These are phyloP conservation scores for Raja brachyura DNA, from an alignment of 2,113 vertebrate genomes.

Conservation along the genomic window DNA sequence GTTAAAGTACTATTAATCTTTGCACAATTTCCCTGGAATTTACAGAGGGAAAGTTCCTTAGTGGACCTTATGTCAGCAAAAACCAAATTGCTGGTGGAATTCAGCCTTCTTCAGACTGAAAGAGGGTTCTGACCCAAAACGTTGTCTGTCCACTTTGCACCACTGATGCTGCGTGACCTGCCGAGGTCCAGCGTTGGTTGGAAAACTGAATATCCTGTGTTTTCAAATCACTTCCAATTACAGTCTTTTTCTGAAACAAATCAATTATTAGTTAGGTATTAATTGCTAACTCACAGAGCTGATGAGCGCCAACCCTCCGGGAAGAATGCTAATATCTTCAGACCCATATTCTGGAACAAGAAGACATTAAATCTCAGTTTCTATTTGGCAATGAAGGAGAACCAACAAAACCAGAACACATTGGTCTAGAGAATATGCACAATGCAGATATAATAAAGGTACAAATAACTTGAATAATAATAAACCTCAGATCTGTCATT, in stretches of 20 bases:
- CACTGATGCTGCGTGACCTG: no score
- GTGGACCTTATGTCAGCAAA: no score
- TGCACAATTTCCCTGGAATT: no score
- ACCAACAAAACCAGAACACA: neutral
- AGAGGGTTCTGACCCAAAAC: no score
- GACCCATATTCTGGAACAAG: constrained; percentile 60
- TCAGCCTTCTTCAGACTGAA: no score
- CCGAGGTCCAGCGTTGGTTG: no score
- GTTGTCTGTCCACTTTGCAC: no score
- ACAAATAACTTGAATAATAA: neutral
- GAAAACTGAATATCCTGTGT: neutral
- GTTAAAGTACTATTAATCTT: no score
- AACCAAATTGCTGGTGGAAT: no score
- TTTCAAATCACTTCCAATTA: neutral
- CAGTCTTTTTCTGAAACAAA: neutral
- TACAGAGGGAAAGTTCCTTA: no score
- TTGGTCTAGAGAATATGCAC: neutral
- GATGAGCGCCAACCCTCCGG: constrained; percentile 66
- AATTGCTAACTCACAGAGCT: constrained; percentile 57
- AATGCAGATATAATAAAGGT: neutral
- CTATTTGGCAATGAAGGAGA: neutral
- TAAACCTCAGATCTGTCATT: no score
- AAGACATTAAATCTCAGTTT: constrained; percentile 29
- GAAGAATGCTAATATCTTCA: constrained; percentile 68
- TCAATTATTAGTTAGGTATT: neutral